These are phyloP conservation scores for Megaceryle alcyon DNA, from an alignment of 2,797 vertebrate species.

Conservation along the genomic window DNA sequence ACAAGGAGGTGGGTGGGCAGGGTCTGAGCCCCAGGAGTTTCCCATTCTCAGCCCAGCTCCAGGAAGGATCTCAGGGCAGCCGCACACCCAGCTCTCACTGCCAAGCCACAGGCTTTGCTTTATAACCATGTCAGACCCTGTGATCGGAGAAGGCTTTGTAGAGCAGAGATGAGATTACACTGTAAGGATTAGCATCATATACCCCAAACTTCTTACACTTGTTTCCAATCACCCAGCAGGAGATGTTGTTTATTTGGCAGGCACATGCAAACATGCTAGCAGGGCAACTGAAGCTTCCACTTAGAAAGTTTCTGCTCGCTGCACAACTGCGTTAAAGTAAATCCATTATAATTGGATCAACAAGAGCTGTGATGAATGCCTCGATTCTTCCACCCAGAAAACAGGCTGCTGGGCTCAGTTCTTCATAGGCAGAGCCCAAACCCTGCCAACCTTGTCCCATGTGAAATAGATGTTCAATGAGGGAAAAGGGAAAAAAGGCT, in stretches of 20 bases:
- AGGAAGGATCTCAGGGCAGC: not conserved
- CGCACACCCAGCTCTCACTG: rapidly evolving
- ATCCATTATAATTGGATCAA: constrained; percentile 1
- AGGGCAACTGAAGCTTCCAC: not conserved
- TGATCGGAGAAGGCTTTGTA: not conserved
- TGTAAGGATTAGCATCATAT: rapidly evolving
- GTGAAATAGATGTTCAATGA: not conserved
- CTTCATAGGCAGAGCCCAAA: not conserved
- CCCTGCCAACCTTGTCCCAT: not conserved
- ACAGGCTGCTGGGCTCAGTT: not conserved
- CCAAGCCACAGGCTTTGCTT: not conserved
- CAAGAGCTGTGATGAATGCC: not conserved
- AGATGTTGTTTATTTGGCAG: constrained; percentile 22
- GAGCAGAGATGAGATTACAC: not conserved
- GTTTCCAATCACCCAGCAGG: not conserved
- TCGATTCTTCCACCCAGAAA: not conserved
- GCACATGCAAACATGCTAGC: not conserved
- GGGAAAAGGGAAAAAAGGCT: not conserved
- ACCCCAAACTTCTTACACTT: not conserved
- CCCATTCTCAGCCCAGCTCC: not conserved
- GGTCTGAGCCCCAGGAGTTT: not conserved
- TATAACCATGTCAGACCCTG: not conserved
- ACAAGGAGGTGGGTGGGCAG: rapidly evolving
- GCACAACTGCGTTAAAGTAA: not conserved
- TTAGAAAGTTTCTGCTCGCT: not conserved